These are phyloP conservation scores for Phaedon cochleariae DNA, from an alignment of 2,888 invertebrate genomes.

Conservation along the genomic window DNA sequence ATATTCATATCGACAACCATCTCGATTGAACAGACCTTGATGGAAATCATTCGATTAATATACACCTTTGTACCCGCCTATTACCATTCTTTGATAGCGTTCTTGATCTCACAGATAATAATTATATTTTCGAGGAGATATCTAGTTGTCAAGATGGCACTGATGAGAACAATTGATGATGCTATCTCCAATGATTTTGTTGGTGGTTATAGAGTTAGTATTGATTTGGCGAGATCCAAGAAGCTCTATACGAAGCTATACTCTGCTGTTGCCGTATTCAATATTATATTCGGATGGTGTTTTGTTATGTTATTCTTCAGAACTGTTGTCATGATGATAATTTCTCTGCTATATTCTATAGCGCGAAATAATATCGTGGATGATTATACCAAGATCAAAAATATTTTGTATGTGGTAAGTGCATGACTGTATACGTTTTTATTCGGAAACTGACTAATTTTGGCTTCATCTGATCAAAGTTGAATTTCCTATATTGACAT, in stretches of 20 bases:
- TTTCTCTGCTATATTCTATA: not conserved
- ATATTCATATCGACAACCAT: not conserved
- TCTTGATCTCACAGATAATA: not conserved
- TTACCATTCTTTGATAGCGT: not conserved
- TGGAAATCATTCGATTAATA: too few species aligned
- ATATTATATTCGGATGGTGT: not conserved
- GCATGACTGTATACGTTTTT: too few species aligned
- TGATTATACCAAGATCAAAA: too few species aligned
- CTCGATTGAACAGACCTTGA: too few species aligned
- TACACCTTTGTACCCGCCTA: not conserved
- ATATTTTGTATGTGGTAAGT: not conserved
- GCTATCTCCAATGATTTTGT: too few species aligned
- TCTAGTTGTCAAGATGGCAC: too few species aligned
- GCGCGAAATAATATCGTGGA: too few species aligned
- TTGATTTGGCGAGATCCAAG: not conserved
- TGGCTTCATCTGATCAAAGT: too few species aligned
- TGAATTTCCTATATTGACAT: too few species aligned
- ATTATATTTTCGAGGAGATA: not conserved
- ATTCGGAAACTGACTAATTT: too few species aligned
- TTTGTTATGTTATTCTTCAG: not conserved
- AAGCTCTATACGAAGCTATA: not conserved
- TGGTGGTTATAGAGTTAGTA: too few species aligned
- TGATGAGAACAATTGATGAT: too few species aligned
- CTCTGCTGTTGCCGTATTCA: not conserved
- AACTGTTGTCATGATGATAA: not conserved